Evolutionary conservation across 2,113 vertebrate genomes (phyloP).

Genomic region (Crypturellus undulatus): DNA sequence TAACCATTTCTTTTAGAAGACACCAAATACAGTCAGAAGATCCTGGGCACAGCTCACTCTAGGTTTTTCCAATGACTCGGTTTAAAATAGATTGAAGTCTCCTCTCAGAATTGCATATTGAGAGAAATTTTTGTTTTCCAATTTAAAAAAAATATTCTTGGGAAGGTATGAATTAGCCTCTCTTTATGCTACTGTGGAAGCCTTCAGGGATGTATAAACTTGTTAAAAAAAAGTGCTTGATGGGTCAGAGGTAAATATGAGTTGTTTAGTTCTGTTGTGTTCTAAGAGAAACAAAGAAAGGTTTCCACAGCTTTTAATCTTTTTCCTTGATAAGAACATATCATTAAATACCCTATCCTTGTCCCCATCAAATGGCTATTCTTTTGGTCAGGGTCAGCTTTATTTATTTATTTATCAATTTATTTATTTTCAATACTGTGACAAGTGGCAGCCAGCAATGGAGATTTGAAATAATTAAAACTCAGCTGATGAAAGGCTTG

Average conservation of each 20-base stretch:
- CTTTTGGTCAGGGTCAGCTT: neutral
- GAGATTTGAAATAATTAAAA: slow-evolving; percentile 29
- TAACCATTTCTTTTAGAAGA: neutral
- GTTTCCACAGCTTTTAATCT: slow-evolving; percentile 1
- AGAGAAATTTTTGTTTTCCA: neutral
- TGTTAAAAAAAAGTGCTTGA: slow-evolving; percentile 1
- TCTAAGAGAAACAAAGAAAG: neutral
- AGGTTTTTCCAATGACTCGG: neutral
- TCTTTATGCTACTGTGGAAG: neutral
- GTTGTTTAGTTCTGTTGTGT: neutral
- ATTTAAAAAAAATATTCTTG: neutral
- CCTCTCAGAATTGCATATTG: neutral
- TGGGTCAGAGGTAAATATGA: neutral
- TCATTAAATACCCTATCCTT: neutral
- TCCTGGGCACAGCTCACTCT: neutral
- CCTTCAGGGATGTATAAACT: neutral
- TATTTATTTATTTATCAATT: slow-evolving; percentile 9
- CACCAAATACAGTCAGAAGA: neutral
- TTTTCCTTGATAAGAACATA: neutral
- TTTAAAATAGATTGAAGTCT: neutral
- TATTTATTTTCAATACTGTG: slow-evolving; percentile 23
- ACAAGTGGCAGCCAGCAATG: neutral
- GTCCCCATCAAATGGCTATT: neutral
- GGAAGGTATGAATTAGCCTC: neutral
- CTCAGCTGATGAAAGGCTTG: neutral